Conservation (phyloP, 2,797 vertebrate genomes). For the Halcyon chelicuti region DNA sequence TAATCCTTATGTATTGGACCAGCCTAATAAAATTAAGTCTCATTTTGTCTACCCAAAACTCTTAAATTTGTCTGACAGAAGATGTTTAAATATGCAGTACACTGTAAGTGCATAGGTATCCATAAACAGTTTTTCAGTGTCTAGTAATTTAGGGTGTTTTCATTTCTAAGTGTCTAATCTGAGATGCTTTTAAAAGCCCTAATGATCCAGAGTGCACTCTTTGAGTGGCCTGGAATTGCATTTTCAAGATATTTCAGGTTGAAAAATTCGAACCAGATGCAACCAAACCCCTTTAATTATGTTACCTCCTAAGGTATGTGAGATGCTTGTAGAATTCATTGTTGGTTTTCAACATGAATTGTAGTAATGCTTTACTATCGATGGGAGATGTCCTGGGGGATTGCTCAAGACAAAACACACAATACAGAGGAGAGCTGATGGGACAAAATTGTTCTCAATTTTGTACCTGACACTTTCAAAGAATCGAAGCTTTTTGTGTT, state of each 20-base stretch:
- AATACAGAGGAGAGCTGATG: neutral
- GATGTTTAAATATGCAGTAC: neutral
- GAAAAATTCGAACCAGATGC: neutral
- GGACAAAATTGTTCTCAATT: neutral
- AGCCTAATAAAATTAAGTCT: neutral
- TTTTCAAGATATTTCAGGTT: neutral
- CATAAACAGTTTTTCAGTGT: neutral
- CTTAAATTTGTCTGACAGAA: neutral
- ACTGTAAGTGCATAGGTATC: fast-evolving
- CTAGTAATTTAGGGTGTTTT: neutral
- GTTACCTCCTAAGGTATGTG: neutral
- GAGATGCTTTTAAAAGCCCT: neutral
- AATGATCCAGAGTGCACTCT: fast-evolving
- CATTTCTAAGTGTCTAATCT: neutral
- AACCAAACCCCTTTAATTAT: neutral
- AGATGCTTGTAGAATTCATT: neutral
- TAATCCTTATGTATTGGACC: neutral
- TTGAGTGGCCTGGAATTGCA: neutral
- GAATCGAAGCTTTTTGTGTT: neutral
- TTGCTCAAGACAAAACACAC: neutral
- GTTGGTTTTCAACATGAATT: neutral
- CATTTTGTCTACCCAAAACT: neutral
- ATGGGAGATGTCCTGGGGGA: neutral
- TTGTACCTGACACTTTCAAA: neutral
- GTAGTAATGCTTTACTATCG: neutral